phyloP scores from a whole-genome alignment of 2,797 vertebrate genomes.

The Centropyge bicolor region DNA sequence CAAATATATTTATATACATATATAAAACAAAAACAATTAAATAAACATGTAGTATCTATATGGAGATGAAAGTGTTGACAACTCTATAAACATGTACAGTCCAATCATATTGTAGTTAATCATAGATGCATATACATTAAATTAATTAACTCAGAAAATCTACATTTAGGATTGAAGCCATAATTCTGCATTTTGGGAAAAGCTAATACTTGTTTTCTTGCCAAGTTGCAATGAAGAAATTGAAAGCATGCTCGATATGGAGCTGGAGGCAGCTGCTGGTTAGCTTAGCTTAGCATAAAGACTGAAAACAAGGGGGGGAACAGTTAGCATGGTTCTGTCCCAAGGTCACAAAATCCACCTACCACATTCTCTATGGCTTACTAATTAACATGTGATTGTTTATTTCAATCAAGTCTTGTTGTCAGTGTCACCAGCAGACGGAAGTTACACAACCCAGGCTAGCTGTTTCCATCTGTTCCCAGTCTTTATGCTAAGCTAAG shows the following conservation, averaged over 20 bases:
- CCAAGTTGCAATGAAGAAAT: background rate
- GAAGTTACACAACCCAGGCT: background rate
- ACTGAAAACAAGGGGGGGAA: background rate
- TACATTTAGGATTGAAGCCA: background rate
- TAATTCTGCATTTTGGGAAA: background rate
- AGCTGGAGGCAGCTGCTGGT: background rate
- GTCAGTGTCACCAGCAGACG: background rate
- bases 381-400: background rate
- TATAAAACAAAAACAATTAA: background rate
- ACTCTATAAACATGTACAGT: background rate
- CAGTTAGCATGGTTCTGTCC: background rate
- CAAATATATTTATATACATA: background rate
- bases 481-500: background rate
- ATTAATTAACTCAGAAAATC: background rate
- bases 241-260: background rate
- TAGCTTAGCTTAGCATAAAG: constrained; percentile 16
- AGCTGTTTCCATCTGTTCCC: too few species aligned
- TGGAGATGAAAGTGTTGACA: background rate
- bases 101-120: background rate
- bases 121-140: background rate
- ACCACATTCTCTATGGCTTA: background rate
- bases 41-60: background rate
- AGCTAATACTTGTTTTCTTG: too few species aligned
- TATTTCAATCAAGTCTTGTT: too few species aligned
- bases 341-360: background rate